phyloP scores from a whole-genome alignment of 2,888 invertebrate genomes.

The Coelogynopora nodosa region DNA sequence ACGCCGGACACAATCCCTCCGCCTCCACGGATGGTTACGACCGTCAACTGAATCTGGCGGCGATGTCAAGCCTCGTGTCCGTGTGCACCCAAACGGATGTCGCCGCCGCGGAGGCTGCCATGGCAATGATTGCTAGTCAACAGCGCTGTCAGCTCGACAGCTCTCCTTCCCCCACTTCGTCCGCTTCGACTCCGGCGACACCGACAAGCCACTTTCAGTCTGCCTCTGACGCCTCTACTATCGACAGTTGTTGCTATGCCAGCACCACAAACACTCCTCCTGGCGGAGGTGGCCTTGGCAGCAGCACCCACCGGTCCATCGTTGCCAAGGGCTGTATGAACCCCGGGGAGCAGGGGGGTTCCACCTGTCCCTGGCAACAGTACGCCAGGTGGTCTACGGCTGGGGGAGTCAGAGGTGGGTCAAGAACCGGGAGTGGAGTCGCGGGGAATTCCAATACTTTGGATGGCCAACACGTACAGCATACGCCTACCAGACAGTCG shows the following conservation, averaged over 20 bases:
- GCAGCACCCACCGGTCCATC: background rate
- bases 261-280: no score
- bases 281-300: background rate
- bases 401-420: background rate
- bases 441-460: background rate
- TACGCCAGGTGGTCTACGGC: background rate
- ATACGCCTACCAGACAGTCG: background rate
- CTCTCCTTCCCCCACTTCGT: background rate
- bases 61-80: background rate
- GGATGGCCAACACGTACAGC: background rate
- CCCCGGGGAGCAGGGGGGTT: background rate
- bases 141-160: background rate
- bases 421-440: background rate
- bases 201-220: conserved; percentile 3
- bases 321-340: background rate
- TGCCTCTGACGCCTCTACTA: background rate
- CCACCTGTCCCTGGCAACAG: background rate
- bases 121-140: background rate
- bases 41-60: background rate
- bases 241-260: background rate
- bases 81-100: background rate
- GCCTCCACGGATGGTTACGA: background rate
- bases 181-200: background rate
- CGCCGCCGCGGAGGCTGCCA: background rate
- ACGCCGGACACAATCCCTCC: background rate